Percentiles rank a stretch among this genome's conserved stretches.
These are phyloP conservation scores for Anagyrus pseudococci DNA, from an alignment of 2,888 invertebrate species.

Conservation along the genomic window DNA sequence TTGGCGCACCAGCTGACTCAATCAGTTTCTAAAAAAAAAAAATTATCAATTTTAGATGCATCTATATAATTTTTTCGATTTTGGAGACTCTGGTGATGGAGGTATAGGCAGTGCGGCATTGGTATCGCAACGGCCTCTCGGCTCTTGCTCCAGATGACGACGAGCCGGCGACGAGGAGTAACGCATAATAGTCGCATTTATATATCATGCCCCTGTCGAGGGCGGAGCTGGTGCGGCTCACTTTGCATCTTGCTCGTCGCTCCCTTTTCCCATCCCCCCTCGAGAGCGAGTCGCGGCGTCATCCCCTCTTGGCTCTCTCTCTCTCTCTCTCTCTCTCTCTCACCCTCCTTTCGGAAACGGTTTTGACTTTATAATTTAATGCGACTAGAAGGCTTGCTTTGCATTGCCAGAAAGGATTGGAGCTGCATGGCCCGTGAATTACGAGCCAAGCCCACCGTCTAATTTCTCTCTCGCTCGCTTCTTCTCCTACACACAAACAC, in stretches of 20 bases:
- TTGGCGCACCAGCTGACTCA: too few species aligned
- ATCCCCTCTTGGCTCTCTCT: too few species aligned
- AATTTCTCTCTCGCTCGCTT: constrained; percentile 12
- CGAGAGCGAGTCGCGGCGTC: background rate
- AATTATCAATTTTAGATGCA: too few species aligned
- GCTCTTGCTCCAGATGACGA: too few species aligned
- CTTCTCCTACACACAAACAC: too few species aligned
- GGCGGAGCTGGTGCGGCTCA: too few species aligned
- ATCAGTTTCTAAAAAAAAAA: too few species aligned
- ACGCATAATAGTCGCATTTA: constrained; percentile 60
- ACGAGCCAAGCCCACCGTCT: constrained; percentile 24
- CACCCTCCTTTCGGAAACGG: constrained; percentile 42
- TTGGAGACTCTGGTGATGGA: too few species aligned
- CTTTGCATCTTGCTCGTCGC: constrained; percentile 16
- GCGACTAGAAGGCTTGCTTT: constrained; percentile 28
- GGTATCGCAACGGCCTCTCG: constrained; percentile 8
- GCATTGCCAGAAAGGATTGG: background rate
- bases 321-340: constrained; percentile 14
- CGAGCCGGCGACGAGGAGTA: constrained; percentile 5
- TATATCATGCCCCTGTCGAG: constrained; percentile 54
- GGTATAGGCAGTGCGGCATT: too few species aligned
- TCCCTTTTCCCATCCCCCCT: background rate
- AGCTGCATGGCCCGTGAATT: constrained; percentile 17
- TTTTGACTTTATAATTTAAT: constrained; percentile 62
- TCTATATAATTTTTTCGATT: too few species aligned